Conservation (phyloP, 2,888 invertebrate species). For the Lycocerus yunnanus region DNA sequence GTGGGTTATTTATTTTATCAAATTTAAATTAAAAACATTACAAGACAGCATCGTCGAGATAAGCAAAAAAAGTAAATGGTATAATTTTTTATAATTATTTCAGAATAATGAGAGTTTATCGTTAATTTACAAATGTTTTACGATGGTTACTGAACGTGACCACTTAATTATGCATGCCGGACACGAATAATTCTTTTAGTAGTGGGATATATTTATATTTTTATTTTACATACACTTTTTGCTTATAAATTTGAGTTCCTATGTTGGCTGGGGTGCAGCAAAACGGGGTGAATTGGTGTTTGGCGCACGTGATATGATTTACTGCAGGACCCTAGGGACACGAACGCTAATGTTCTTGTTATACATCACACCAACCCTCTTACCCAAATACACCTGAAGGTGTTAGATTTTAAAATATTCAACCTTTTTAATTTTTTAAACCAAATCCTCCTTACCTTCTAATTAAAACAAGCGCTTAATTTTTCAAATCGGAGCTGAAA, state of each 20-base stretch:
- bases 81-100: not conserved
- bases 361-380: slow-evolving; percentile 31
- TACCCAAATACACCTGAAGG: slow-evolving; percentile 31
- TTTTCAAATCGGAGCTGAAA: not conserved
- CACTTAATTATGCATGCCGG: slow-evolving; percentile 17
- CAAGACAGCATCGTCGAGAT: not conserved
- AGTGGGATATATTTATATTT: slow-evolving; percentile 22
- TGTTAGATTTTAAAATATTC: slow-evolving; percentile 23
- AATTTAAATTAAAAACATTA: not conserved
- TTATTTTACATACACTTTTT: slow-evolving; percentile 30
- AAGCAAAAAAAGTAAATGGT: not conserved
- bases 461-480: not conserved
- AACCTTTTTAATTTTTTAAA: not conserved
- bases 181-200: slow-evolving; percentile 23
- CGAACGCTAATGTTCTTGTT: slow-evolving; percentile 35
- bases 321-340: slow-evolving; percentile 34
- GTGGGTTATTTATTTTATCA: not conserved
- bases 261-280: slow-evolving; percentile 28
- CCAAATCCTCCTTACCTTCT: not conserved
- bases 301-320: slow-evolving; percentile 42
- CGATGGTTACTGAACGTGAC: slow-evolving; percentile 19
- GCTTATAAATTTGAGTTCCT: slow-evolving; percentile 37
- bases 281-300: slow-evolving; percentile 33
- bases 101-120: slow-evolving; percentile 22
- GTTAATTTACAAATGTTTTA: slow-evolving; percentile 23